Base-by-base conservation (phyloP, 2,888 invertebrate species). In the Drosophila mimetica region DNA sequence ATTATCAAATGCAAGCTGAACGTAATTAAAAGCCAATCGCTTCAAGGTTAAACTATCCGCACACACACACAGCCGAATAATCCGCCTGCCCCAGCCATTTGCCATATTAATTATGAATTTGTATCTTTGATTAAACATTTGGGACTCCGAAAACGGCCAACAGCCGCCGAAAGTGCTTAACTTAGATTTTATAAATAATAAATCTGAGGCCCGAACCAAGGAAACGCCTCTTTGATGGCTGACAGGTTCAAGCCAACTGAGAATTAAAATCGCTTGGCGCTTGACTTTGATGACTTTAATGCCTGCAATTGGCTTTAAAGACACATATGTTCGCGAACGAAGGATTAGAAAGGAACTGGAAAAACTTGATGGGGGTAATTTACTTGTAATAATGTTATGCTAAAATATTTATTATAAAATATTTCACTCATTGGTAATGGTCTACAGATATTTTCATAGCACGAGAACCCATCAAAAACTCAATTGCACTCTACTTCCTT, bases 171-270 rank as follows among this genome's bases (percentile, higher is more conserved):
- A 63, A 67, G 48, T 55, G 54, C 36, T 16, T 28, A 55, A 51
- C 18, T 67, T 57, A 52, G 14, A 25, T 52, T 53, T 64, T 71
- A 74, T 79, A 59, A 81, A 81, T 81, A 81, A 81, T 78, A 72
- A 60, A 79, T 78, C 64, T 53, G 44, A 78, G 60, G 18, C 37
- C 4, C 4, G 2, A 4, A 11, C 37, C 16, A 30, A 53, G 58
- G 34, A 48, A 48, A 42, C 48, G 20, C 41, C 41, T 8, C 48
- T 41, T 48, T 48, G 47, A 57, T 58, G 60, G 6, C 58, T 48
- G 59, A 59, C 58, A 48, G 55, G 36, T 46, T 37, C 16, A 16
- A 63, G 48, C 25, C 48, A 58, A 28, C 59, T 28, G 47, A 47
- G 41, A 59, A 59, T 48, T 59, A 63, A 42, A 48, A 59, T 63